Base-by-base conservation (phyloP, 2,888 invertebrate genomes). In the Idaea straminata region DNA sequence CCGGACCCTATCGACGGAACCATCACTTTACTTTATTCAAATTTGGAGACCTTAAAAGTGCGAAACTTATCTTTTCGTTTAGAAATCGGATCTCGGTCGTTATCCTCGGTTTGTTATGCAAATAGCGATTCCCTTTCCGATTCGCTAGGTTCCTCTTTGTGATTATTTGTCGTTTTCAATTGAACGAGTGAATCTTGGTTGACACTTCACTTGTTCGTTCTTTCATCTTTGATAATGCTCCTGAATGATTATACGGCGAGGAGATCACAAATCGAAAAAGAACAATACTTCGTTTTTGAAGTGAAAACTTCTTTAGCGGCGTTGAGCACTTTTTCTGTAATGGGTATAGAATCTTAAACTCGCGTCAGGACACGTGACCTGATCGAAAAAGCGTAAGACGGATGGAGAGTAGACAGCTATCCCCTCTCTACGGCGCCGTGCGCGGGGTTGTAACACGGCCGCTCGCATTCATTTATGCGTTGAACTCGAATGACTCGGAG, bases 51-150 rank as follows among this genome's bases (percentile, higher is more conserved):
- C 59, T 16, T 59, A 71, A 68, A 72, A 72, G 69, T 68, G 70
- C 62, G 65, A 71, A 71, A 71, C 69, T 74, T 72, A 68, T 71
- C 72, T 66, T 66, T 59, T 16, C 58, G 66, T 66, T 69, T 64
- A 63, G 66, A 65, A 67, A 72, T 71, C 70, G 64, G 68, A 71
- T 73, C 67, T 61, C 68, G 63, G 63, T 79, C 77, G 76, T 80
- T 80, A 79, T 73, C 72, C 71, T 70, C 70, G 77, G 79, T 82
- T 82, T 83, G 78, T 81, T 77, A 82, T 83, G 80, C 75, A 82
- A 82, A 82, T 83, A 72, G 75, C 73, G 72, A 72, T 79, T 78
- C 73, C 71, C 67, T 63, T 62, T 71, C 68, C 62, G 69, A 68
- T 59, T 25, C 59, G 25, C 16, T 59, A 16, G 16, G 25, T 16